A percentile compares a stretch with the other conserved stretches of the same genome.
phyloP scores from a whole-genome alignment of 1,140 invertebrate genomes.

The Cephus cinctus region DNA sequence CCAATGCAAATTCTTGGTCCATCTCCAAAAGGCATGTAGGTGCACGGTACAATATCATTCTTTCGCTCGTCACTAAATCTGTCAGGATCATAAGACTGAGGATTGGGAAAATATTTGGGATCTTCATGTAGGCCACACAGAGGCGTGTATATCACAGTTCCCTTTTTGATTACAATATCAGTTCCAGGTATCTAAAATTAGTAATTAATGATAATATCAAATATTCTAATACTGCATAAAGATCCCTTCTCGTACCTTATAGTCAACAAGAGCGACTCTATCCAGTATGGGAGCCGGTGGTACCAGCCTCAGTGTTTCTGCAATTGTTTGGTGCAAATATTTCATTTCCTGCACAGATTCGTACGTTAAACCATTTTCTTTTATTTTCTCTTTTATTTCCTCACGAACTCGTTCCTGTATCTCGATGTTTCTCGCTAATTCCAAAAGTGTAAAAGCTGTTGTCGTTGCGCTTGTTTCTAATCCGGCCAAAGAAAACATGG shows the following conservation, averaged over 20 bases:
- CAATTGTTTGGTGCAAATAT: conserved; percentile 32
- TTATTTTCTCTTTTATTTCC: conserved; percentile 58
- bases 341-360: conserved; percentile 30
- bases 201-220: no score
- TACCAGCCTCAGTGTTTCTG: conserved; percentile 54
- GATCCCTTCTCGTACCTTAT: conserved; percentile 22
- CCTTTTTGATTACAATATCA: conserved; percentile 32
- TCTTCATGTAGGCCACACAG: conserved; percentile 50
- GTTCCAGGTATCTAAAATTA: conserved; percentile 28
- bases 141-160: conserved; percentile 29
- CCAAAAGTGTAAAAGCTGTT: conserved; percentile 43
- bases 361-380: conserved; percentile 24
- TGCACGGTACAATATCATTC: conserved; percentile 19
- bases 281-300: conserved; percentile 60
- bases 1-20: conserved; percentile 39
- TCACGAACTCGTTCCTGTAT: conserved; percentile 50
- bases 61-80: conserved; percentile 47
- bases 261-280: conserved; percentile 47
- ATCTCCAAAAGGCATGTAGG: conserved; percentile 39
- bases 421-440: conserved; percentile 41
- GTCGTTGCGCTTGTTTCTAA: conserved; percentile 57
- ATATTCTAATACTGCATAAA: conserved; percentile 1
- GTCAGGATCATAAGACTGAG: conserved; percentile 55
- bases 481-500: conserved; percentile 54
- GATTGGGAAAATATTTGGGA: conserved; percentile 46